phyloP scores from a whole-genome alignment of 1,140 invertebrate genomes.

The Ectropis grisescens region DNA sequence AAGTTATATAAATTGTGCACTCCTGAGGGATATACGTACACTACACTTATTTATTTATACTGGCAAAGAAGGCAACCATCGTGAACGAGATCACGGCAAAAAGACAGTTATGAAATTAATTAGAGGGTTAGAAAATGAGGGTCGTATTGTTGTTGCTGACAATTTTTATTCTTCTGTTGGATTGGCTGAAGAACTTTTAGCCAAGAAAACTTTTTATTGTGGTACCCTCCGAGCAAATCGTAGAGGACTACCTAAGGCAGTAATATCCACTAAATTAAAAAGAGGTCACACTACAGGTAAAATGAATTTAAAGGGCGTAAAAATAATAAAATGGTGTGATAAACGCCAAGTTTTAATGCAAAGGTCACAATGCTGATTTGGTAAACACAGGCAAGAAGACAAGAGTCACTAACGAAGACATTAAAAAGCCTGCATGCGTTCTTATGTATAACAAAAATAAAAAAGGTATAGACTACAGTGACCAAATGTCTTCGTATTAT shows the following conservation, averaged over 20 bases:
- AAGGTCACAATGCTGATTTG: slow-evolving; percentile 2
- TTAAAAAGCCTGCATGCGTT: slow-evolving; percentile 10
- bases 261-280: slow-evolving; percentile 7
- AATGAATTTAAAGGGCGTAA: slow-evolving; percentile 6
- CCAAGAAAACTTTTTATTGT: slow-evolving; percentile 7
- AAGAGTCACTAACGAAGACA: slow-evolving; percentile 2
- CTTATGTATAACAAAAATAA: slow-evolving; percentile 15
- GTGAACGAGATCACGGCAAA: slow-evolving; percentile 10
- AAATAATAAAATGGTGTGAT: slow-evolving; percentile 12
- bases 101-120: slow-evolving; percentile 4
- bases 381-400: slow-evolving; percentile 7
- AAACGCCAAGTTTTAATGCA: slow-evolving; percentile 9
- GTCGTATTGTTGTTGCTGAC: slow-evolving; percentile 8
- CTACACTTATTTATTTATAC: slow-evolving; percentile 14
- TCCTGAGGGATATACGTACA: slow-evolving; percentile 36
- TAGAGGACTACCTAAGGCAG: slow-evolving; percentile 1
- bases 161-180: slow-evolving; percentile 11
- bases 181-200: slow-evolving; percentile 9
- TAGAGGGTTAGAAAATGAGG: slow-evolving; percentile 1
- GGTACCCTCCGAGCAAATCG: slow-evolving; percentile 5
- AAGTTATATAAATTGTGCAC: slow-evolving; percentile 50
- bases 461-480: slow-evolving; percentile 13
- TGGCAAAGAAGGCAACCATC: slow-evolving; percentile 6
- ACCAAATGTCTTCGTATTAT: slow-evolving; percentile 19
- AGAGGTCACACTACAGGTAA: slow-evolving; percentile 8